Evolutionary conservation across 2,113 vertebrate genomes (phyloP), one percentile per base, ranked within the genome.

Genomic region (Harpagus bidentatus): DNA sequence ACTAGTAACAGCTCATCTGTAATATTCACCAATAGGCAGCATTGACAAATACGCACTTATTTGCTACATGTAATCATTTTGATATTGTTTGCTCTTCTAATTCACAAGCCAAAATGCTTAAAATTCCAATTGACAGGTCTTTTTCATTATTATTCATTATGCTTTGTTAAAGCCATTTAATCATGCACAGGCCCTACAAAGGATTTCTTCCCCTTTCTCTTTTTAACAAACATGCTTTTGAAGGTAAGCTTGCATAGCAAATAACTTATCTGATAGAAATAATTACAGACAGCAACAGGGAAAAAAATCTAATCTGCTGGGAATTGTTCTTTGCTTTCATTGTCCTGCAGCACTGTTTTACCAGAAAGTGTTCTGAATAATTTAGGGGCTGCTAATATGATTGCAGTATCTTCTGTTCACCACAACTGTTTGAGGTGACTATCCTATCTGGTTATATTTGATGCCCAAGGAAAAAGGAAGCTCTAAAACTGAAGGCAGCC

Each of bases 221-320:
- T 97, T 96, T 90, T 94, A 95, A 97, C 95, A 98, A 97, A 97
- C 90, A 86, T 90, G 90, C 81, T 95, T 97, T 96, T 96, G 91
- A 98, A 97, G 86, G 95, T 96, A 96, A 93, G 74, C 88, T 92
- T 92, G 95, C 96, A 96, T 93, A 95, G 95, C 86, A 97, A 96
- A 97, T 97, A 97, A 94, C 59, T 91, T 95, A 94, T 93, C 94
- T 74, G 45, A 96, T 91, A 81, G 90, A 97, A 98, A 97, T 96
- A 96, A 97, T 97, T 96, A 97, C 84, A 95, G 88, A 65, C 53
- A 66, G 93, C 61, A 92, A 89, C 69, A 38, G 26, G 26, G 47
- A 29, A 31, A 52, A 66, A 73, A 82, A 59, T 67, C 82, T 94
- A 81, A 88, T 96, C 96, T 91, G 20, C 43, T 79, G 95, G 90